Percentiles rank a stretch among this genome's conserved stretches.
These are phyloP conservation scores for Phyllopteryx taeniolatus DNA, from an alignment of 2,113 vertebrate genomes.

Conservation along the genomic window DNA sequence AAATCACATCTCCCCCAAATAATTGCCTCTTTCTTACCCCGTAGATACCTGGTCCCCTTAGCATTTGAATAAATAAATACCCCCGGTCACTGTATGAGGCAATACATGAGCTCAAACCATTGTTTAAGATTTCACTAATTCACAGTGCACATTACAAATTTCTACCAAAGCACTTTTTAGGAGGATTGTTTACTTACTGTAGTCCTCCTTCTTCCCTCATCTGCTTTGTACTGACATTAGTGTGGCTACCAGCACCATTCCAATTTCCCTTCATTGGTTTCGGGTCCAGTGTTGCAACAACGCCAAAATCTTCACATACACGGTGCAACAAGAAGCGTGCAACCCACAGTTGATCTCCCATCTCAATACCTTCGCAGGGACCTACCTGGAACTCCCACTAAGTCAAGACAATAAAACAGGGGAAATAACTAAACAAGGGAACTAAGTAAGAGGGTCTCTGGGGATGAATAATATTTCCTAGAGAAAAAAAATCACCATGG, in stretches of 20 bases:
- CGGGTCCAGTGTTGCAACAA: constrained; percentile 71
- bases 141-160: neutral
- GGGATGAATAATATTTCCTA: neutral
- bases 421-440: neutral
- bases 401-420: neutral
- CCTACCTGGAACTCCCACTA: constrained; percentile 69
- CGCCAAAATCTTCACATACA: constrained; percentile 73
- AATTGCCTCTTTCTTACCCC: too few relatives aligned
- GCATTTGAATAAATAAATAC: neutral
- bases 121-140: neutral
- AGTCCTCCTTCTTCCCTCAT: constrained; percentile 61
- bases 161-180: neutral
- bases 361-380: constrained; percentile 66
- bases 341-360: constrained; percentile 85
- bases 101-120: neutral
- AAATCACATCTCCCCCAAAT: too few relatives aligned
- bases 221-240: constrained; percentile 72
- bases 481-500: neutral
- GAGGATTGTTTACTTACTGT: constrained; percentile 36
- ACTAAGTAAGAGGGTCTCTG: too few relatives aligned
- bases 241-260: constrained; percentile 63
- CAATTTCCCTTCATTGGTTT: constrained; percentile 74
- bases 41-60: neutral
- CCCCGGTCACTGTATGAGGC: neutral
- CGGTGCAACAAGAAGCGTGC: constrained; percentile 82